Conservation (phyloP, 1,140 invertebrate genomes). For the Ylistrum balloti region DNA sequence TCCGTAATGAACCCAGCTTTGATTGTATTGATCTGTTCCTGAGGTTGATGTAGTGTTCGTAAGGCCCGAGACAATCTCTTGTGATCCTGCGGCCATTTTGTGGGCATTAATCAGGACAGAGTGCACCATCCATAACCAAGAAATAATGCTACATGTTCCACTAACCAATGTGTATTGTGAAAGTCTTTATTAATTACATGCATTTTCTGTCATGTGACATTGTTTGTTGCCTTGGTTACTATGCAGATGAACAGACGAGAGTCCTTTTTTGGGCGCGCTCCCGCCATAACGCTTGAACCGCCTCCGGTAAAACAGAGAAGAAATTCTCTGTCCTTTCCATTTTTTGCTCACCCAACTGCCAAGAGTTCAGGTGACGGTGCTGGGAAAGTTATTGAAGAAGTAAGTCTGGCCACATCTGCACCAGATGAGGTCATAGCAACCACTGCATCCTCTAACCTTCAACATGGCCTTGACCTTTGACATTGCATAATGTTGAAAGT, state of each 20-base stretch:
- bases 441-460: slow-evolving; percentile 52
- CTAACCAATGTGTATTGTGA: slow-evolving; percentile 3
- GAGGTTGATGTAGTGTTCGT: not conserved
- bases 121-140: not conserved
- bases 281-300: slow-evolving; percentile 48
- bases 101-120: not conserved
- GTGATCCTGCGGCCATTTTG: not conserved
- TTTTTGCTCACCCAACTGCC: slow-evolving; percentile 57
- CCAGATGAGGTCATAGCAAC: slow-evolving; percentile 43
- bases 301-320: slow-evolving; percentile 56
- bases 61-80: not conserved
- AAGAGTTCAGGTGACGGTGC: slow-evolving; percentile 52
- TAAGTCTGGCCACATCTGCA: slow-evolving; percentile 52
- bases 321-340: slow-evolving; percentile 63
- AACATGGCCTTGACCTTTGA: not conserved
- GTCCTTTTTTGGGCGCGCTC: slow-evolving; percentile 61
- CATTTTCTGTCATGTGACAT: slow-evolving; percentile 48
- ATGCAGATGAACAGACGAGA: slow-evolving; percentile 60
- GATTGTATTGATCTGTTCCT: slow-evolving; percentile 3
- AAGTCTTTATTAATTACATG: not conserved
- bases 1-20: not conserved
- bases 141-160: not conserved
- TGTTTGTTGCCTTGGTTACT: slow-evolving; percentile 62
- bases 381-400: slow-evolving; percentile 55
- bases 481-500: not conserved